Conservation (phyloP, 2,113 vertebrate species). For the Candoia aspera region DNA sequence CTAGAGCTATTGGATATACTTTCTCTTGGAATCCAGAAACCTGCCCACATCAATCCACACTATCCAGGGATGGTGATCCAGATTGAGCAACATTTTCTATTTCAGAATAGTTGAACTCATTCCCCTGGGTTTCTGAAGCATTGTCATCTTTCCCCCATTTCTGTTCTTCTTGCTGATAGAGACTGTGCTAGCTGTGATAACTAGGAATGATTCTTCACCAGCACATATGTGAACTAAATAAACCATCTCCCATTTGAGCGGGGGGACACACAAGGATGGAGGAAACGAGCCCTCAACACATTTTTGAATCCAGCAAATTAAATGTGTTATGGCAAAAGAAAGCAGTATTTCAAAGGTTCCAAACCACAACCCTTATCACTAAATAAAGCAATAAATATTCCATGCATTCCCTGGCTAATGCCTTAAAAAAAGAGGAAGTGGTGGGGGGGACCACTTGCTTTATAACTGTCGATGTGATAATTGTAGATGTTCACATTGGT, state of each 20-base stretch:
- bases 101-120: too few species aligned
- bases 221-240: neutral
- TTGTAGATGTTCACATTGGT: neutral
- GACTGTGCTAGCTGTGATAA: neutral
- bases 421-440: neutral
- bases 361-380: neutral
- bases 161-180: neutral
- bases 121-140: too few species aligned
- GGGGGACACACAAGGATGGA: too few species aligned
- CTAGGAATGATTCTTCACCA: neutral
- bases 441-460: neutral
- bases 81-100: too few species aligned
- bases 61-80: too few species aligned
- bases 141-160: neutral
- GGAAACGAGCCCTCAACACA: neutral
- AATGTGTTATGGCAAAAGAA: neutral
- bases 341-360: neutral
- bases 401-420: neutral
- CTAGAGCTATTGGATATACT: too few species aligned
- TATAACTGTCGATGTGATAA: neutral
- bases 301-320: conserved; percentile 7
- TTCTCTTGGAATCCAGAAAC: too few species aligned
- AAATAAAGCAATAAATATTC: neutral
- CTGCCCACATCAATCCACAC: too few species aligned
- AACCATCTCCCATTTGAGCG: neutral